Base-by-base conservation (phyloP, 2,797 vertebrate species). In the Rhyacichthys aspro region DNA sequence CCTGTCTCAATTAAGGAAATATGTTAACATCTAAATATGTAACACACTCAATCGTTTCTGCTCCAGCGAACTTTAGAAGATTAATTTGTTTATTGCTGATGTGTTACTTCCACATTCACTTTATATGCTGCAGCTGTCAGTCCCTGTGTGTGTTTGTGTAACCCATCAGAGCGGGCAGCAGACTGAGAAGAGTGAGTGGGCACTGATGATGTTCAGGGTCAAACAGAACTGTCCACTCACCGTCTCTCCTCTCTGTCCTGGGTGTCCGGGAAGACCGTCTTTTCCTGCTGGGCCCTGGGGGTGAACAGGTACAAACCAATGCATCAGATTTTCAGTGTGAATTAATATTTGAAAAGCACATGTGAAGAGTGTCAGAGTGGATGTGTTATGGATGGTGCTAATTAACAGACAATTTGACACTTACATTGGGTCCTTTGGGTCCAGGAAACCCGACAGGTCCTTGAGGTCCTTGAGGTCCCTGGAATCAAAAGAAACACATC, bases 381-480 rank as follows among this genome's bases (percentile, higher is more conserved):
- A 32, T 17, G 63, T 53, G 52, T 33, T 54, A 58, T 56, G 43
- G 33, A 59, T 1, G 11, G 19, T 38, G 36, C 19, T 58, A 53
- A 69, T 59, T 61, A 34, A 15, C 42, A 43, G 47, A 59, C 47
- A 63, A 28, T 36, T 36, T 62, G 66, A 72, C 63, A 94, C 96
- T 95, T 89, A 99, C 98, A 82, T 95, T 95, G 49, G 98, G 98
- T 68, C 97, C 98, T 89, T 98, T 98, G 1, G 96, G 96, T 88
- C 97, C 97, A 0, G 95, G 93, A 64, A 98, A 96, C 64, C 97
- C 97, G 38, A 97, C 95, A 1, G 96, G 96, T 74, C 97, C 97
- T 85, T 98, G 96, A 28, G 98, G 96, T 76, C 98, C 98, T 95
- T 95, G 94, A 1, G 95, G 97, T 81, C 98, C 98, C 98, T 99